Evolutionary conservation across 2,888 invertebrate genomes (phyloP).

Genomic region (Hipparchia sbordonii): DNA sequence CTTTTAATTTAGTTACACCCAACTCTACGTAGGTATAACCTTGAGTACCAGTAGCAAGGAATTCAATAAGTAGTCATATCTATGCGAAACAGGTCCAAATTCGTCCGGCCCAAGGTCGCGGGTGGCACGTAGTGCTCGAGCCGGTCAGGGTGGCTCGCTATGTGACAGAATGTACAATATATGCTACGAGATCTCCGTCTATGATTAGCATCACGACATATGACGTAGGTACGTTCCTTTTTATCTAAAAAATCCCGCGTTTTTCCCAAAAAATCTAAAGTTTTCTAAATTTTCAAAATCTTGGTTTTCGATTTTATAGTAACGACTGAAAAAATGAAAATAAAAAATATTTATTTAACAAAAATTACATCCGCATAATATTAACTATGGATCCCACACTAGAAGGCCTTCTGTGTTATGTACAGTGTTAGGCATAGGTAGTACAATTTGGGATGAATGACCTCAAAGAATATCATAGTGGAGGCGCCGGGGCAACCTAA

Average conservation of each 20-base stretch:
- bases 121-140: conserved; percentile 15
- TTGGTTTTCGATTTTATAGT: too few species aligned
- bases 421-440: too few species aligned
- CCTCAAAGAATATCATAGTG: too few species aligned
- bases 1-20: too few species aligned
- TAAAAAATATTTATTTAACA: too few species aligned
- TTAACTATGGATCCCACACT: too few species aligned
- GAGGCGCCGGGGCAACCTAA: too few species aligned
- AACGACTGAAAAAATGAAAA: too few species aligned
- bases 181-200: background rate
- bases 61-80: conserved; percentile 25
- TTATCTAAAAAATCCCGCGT: background rate
- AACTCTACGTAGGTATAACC: conserved; percentile 9
- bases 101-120: conserved; percentile 29
- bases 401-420: too few species aligned
- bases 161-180: background rate
- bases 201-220: background rate
- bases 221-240: background rate
- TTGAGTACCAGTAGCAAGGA: conserved; percentile 29
- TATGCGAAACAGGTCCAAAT: conserved; percentile 29
- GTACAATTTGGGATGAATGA: too few species aligned
- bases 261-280: background rate
- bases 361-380: too few species aligned
- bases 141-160: conserved; percentile 27
- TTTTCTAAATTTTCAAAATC: too few species aligned